Evolutionary conservation across 2,888 invertebrate genomes (phyloP), one percentile per base, ranked within the genome.

Genomic region (Noctuana brunneofusca): DNA sequence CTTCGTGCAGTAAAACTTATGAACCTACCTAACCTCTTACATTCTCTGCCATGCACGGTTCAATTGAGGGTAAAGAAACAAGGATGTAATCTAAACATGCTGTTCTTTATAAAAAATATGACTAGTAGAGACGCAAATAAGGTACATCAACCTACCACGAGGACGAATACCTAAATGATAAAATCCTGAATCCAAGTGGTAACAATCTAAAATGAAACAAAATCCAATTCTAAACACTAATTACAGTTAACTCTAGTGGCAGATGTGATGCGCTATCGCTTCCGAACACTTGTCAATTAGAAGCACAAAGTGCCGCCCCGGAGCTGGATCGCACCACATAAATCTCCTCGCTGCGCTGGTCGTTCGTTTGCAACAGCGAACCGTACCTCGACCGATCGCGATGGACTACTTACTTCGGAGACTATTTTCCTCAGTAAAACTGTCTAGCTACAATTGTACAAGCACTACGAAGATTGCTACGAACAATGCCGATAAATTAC

Each of bases 231-330:
- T 27, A 24, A n/a, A 16, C 46, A 59, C 63, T 57, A 52, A 63
- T 57, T 63, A 54, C 49, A 30, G 41, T 20, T 50, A 59, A 58
- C 63, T 57, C 58, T 58, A 65, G 65, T 66, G 67, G 65, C 71
- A 72, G 74, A 76, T 78, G 78, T 78, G 75, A 79, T 72, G 69
- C 71, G 70, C 68, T 73, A 72, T 76, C 70, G 73, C 74, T 81
- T 77, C 80, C 78, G 78, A 80, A 76, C 77, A 76, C 80, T 84
- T 84, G 87, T 87, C 87, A 87, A 87, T 88, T 87, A 87, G 78
- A 81, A 76, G 78, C 77, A 80, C 79, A 80, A 81, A 80, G 79
- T 77, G 77, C 79, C 76, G 77, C 77, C 77, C 74, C 52, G 73
- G 65, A 65, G 73, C 71, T 75, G 74, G 78, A 78, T 75, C 73